Evolutionary conservation across 2,113 vertebrate species (phyloP).

Genomic region (Oenanthe melanoleuca): DNA sequence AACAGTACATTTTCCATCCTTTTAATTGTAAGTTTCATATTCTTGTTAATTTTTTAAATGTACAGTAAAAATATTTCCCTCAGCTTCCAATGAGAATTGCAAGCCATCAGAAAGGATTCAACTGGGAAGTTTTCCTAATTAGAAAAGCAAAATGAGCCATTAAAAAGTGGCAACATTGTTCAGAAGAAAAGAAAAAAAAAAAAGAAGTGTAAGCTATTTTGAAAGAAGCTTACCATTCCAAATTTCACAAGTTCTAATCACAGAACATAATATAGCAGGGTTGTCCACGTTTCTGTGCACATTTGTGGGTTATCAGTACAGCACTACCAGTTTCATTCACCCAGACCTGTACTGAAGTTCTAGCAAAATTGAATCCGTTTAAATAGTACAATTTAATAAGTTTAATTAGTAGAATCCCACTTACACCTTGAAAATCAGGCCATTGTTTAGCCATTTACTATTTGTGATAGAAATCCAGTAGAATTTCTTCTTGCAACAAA

Average conservation of each 20-base stretch:
- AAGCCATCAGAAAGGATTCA: background rate
- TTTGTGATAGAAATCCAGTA: background rate
- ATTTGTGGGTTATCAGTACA: background rate
- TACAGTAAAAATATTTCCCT: background rate
- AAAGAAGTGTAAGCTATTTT: background rate
- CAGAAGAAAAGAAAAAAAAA: background rate
- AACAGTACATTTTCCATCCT: background rate
- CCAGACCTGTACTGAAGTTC: background rate
- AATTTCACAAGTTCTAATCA: background rate
- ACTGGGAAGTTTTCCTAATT: background rate
- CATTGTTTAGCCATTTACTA: background rate
- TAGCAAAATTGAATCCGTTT: background rate
- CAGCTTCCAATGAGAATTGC: background rate
- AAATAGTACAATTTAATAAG: background rate
- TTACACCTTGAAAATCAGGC: background rate
- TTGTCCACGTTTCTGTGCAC: background rate
- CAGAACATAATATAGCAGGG: background rate
- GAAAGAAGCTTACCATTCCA: background rate
- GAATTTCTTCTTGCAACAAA: background rate
- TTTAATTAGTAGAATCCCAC: background rate
- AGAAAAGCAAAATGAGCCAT: background rate
- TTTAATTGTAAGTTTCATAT: background rate
- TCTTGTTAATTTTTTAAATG: background rate
- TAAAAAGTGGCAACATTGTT: background rate
- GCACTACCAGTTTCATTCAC: background rate